phyloP scores from a whole-genome alignment of 1,140 invertebrate genomes.

The Calliphora vicina region DNA sequence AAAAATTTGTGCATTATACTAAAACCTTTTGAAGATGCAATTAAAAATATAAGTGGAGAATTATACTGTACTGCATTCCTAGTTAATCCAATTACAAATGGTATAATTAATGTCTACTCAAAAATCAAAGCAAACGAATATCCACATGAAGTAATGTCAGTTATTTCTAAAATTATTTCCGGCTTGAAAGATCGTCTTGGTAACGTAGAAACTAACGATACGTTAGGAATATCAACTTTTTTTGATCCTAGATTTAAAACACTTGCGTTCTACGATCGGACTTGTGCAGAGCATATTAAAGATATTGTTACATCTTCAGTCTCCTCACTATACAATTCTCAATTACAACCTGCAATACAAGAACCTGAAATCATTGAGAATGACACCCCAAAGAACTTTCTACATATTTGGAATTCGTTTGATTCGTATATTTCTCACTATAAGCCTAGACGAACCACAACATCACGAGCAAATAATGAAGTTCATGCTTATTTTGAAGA shows the following conservation, averaged over 20 bases:
- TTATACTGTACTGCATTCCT: neutral
- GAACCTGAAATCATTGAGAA: neutral
- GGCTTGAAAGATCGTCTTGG: neutral
- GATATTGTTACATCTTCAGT: neutral
- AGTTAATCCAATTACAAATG: neutral
- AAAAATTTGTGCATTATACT: neutral
- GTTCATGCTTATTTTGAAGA: neutral
- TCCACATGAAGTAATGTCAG: neutral
- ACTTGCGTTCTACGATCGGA: neutral
- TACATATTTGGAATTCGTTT: neutral
- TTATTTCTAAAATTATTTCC: neutral
- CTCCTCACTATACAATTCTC: neutral
- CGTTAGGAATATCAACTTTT: neutral
- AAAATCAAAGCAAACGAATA: neutral
- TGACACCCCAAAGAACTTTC: neutral
- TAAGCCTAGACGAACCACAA: neutral
- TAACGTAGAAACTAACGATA: neutral
- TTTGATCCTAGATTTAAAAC: neutral
- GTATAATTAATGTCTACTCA: neutral
- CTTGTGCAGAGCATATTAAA: neutral
- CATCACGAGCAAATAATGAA: neutral
- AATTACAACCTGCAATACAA: neutral
- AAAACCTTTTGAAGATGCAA: neutral
- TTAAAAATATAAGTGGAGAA: neutral
- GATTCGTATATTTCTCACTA: neutral